Evolutionary conservation across 2,113 vertebrate species (phyloP), one percentile per base, ranked within the genome.

Genomic region (Nyctereutes procyonoides): DNA sequence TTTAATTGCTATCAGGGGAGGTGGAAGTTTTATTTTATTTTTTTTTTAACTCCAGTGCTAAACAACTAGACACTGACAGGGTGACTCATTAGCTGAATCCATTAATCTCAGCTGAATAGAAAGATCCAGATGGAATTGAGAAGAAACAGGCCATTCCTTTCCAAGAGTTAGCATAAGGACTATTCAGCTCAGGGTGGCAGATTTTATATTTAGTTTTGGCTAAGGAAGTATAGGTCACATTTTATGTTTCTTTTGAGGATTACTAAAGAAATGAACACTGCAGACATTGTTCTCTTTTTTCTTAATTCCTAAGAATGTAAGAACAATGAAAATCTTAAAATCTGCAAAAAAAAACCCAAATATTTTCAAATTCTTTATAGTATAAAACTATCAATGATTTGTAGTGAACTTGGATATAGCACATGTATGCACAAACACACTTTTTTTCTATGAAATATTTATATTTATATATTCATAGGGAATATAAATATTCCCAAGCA

Each of bases 11-110:
- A 5, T 69, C 86, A 85, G n/a, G 84, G 92, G 58, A 93, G 32
- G 22, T 58, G 60, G 63, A 89, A 95, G 55, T 6, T 26, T 63
- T 83, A n/a, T 26, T 55, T 28, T 24, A 55, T 43, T 26, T 86
- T 88, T 26, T 65, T n/a, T 83, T 74, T 1, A 51, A 90, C 11
- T 92, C 32, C 35, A 38, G 38, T 88, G 76, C 65, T 80, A 88
- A 96, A 79, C 93, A 97, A 90, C 93, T 93, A 96, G 58, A 96
- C 76, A 43, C 19, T 69, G 90, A 69, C 55, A 92, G 80, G 86
- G 28, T 96, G 95, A 97, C 88, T 96, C 95, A 97, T 97, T 96
- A 96, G 77, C 69, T 77, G 90, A 97, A 96, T 96, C 62, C 67
- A 97, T 96, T 98, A 86, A 93, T 97, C 65, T 92, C 84, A 93